phyloP scores from a whole-genome alignment of 2,113 vertebrate species.

The Cottus gobio region DNA sequence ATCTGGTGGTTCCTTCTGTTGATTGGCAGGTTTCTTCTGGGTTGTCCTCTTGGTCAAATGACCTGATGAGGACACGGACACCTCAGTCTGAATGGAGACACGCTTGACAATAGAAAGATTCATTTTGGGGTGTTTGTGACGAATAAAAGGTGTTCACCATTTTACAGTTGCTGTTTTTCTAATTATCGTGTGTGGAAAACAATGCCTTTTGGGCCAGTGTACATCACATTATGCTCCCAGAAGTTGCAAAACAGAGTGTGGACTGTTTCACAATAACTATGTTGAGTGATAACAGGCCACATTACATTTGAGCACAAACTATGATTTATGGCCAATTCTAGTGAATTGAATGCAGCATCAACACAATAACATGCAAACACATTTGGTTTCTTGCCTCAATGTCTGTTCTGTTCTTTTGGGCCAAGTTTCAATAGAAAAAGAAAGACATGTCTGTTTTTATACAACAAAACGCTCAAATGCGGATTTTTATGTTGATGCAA shows the following conservation, averaged over 20 bases:
- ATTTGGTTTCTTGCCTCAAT: neutral
- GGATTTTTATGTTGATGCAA: neutral
- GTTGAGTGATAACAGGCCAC: constrained; percentile 5
- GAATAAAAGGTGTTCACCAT: neutral
- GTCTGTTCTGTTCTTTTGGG: neutral
- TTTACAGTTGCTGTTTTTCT: neutral
- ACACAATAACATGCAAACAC: neutral
- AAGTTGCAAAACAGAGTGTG: neutral
- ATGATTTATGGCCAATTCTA: neutral
- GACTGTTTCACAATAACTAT: neutral
- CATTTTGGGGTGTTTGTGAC: neutral
- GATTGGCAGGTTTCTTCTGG: neutral
- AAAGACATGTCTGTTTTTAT: neutral
- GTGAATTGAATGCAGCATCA: neutral
- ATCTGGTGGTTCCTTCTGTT: constrained; percentile 13
- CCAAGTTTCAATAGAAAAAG: neutral
- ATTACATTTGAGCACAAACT: neutral
- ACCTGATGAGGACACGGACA: constrained; percentile 7
- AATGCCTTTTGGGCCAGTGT: neutral
- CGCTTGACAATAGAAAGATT: neutral
- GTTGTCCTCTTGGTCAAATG: neutral
- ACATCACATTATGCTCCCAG: neutral
- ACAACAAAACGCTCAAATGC: neutral
- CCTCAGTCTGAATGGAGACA: neutral
- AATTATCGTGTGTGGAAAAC: neutral